phyloP scores from a whole-genome alignment of 64 coral and sea anemone genomes.

The Stichodactyla mertensii region DNA sequence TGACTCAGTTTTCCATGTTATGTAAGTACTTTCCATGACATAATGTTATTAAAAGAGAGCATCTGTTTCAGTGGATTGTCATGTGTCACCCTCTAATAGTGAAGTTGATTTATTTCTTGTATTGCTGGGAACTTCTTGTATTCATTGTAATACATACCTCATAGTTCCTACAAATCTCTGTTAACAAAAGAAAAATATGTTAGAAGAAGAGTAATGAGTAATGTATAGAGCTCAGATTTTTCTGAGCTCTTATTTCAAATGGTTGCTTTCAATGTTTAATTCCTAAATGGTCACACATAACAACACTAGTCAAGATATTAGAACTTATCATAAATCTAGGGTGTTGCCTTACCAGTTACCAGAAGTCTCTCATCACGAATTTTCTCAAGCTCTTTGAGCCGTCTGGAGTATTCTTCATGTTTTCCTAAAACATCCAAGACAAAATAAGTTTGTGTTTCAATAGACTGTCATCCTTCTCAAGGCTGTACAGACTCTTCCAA shows the following conservation, averaged over 20 bases:
- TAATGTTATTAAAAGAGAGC: too few species aligned
- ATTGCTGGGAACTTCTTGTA: background rate
- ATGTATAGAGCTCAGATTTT: background rate
- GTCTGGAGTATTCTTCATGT: constrained; percentile 78
- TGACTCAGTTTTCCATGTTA: too few species aligned
- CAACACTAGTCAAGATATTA: background rate
- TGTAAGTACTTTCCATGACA: too few species aligned
- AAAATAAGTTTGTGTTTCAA: background rate
- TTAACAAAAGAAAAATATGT: background rate
- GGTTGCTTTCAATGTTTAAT: background rate
- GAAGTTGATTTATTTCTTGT: background rate
- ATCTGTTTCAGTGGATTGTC: too few species aligned
- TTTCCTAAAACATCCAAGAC: constrained; percentile 53
- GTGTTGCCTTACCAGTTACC: constrained; percentile 56
- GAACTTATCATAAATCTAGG: background rate
- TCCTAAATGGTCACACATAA: background rate
- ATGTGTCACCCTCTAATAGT: too few species aligned
- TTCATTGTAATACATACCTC: constrained; percentile 38
- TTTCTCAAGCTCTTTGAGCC: constrained; percentile 84
- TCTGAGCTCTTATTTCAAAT: too few species aligned
- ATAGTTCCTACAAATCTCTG: constrained; percentile 87
- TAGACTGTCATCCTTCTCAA: background rate
- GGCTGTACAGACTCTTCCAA: too few species aligned
- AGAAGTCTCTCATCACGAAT: constrained; percentile 71
- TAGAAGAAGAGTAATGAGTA: background rate